Evolutionary conservation across 2,113 vertebrate species (phyloP).

Genomic region (Sapajus apella): DNA sequence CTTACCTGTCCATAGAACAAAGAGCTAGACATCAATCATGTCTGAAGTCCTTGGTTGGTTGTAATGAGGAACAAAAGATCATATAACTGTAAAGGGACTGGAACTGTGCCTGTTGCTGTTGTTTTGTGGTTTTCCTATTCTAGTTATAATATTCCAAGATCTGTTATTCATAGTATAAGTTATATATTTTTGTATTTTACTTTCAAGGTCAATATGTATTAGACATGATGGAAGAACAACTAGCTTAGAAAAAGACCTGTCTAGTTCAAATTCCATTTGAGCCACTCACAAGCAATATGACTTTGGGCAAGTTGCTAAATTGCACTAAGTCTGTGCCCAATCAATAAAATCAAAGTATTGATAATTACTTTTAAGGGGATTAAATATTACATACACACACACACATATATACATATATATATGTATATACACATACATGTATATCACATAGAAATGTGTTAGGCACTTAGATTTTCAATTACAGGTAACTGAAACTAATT

Average conservation of each 20-base stretch:
- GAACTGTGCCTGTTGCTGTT: not conserved
- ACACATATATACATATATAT: no score
- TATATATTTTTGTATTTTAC: not conserved
- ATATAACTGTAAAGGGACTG: not conserved
- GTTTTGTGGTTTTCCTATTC: not conserved
- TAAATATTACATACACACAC: no score
- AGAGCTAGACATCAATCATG: not conserved
- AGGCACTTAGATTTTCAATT: no score
- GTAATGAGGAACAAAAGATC: not conserved
- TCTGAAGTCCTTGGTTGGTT: no score
- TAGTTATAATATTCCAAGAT: not conserved
- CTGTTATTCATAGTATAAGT: not conserved
- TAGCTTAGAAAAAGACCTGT: not conserved
- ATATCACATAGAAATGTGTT: no score
- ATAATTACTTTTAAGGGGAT: no score
- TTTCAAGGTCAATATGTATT: not conserved
- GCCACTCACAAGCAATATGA: no score
- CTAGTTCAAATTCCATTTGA: not conserved
- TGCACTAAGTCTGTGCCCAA: no score
- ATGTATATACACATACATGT: no score
- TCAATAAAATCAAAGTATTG: no score
- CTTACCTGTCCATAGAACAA: not conserved
- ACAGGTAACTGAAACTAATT: no score
- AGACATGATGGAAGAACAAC: not conserved
- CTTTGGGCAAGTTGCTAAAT: no score